Base-by-base conservation (phyloP, 2,888 invertebrate genomes). In the Drosophila algonquin region DNA sequence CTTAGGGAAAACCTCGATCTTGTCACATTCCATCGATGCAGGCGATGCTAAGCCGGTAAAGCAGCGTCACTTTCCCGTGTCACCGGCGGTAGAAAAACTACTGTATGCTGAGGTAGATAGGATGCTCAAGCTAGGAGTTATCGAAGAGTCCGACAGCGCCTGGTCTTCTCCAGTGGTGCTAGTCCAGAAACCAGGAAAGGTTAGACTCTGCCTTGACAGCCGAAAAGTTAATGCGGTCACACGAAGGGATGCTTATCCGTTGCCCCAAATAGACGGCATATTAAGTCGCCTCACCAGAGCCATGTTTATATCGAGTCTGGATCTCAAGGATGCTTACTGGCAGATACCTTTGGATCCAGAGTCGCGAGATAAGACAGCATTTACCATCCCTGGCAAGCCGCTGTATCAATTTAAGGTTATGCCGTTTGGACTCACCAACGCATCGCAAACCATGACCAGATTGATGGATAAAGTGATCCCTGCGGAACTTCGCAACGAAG, bases 101-200 rank as follows among this genome's bases (percentile, higher is more conserved):
- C 3, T 32, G 9, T 54, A 40, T 54, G 54, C 14, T 1, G 40
- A 54, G 8, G 14, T 24, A 14, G 40, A 40, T 1, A 18, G 21
- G 1, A 40, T 54, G 21, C n/a, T 54, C 1, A 12, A 40, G 3
- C 8, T 40, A 14, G 40, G 21, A 10, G 27, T 52, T 1, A 18
- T 32, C 7, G 10, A n/a, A n/a, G 51, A 52, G 12, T 52, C 16
- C 6, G 51, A 32, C 10, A 52, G 51, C 7, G 30, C 53, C 1
- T 53, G 53, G 40, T 53, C 53, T 1, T 40, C 40, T 16, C 52
- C n/a, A n/a, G n/a, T n/a, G n/a, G n/a, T n/a, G n/a, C 52, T 21
- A 12, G 32, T 35, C 10, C 6, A 57, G n/a, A 2, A 60, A 21
- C 52, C 51, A 18, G 60, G 60, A 10, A 53, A 57, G 24, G 64